Percentiles rank a stretch among this genome's conserved stretches.
Conservation (phyloP, 2,888 invertebrate species). For the Rhamnusium bicolor region DNA sequence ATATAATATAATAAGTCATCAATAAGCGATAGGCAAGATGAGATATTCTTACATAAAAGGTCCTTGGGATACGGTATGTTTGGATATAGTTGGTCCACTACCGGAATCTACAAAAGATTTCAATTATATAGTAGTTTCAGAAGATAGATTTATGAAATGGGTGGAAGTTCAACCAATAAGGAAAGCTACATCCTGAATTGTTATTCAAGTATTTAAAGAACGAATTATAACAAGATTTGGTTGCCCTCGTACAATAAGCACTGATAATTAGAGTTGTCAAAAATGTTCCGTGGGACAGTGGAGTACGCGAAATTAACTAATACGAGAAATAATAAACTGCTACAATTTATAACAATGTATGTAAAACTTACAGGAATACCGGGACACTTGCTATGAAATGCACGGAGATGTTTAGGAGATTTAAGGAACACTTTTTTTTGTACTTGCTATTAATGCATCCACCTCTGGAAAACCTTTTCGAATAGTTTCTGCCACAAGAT, state of each 20-base stretch:
- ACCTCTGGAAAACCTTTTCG: too few species aligned
- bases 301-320: too few species aligned
- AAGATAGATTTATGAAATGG: conserved; percentile 51
- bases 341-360: too few species aligned
- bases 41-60: not conserved
- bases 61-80: conserved; percentile 15
- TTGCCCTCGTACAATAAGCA: conserved; percentile 41
- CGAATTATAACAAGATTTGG: conserved; percentile 15
- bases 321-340: too few species aligned
- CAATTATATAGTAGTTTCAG: conserved; percentile 42
- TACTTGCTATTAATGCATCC: too few species aligned
- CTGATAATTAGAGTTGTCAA: too few species aligned
- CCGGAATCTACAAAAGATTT: conserved; percentile 33
- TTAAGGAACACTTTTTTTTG: too few species aligned
- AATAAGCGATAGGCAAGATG: conserved; percentile 36
- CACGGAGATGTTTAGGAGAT: too few species aligned
- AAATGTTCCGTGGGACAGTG: too few species aligned
- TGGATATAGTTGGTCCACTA: conserved; percentile 30
- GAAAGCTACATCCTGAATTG: conserved; percentile 36
- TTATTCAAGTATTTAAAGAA: conserved; percentile 24
- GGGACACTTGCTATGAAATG: too few species aligned
- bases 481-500: too few species aligned
- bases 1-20: conserved; percentile 15
- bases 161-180: conserved; percentile 41
- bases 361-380: too few species aligned